Base-by-base conservation (phyloP, 2,888 invertebrate genomes). In the Fabriciana adippe region DNA sequence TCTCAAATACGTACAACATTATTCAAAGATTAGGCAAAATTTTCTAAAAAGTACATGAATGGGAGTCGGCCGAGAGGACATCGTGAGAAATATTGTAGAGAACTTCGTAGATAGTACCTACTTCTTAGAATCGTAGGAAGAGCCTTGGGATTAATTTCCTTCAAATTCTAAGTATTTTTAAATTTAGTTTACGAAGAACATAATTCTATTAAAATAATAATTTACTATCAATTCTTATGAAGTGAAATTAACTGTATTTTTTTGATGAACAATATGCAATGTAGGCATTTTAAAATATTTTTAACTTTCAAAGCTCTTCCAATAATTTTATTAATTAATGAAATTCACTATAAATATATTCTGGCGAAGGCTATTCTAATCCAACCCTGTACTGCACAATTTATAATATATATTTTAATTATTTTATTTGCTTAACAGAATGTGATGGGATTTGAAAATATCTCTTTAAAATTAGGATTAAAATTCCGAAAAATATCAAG, bases 1-100 rank as follows among this genome's bases (percentile, higher is more conserved):
- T 81, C 85, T 83, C 81, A 84, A 80, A 76, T 82, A 69, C 64
- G 61, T 71, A 89, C 80, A 84, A 84, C 81, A 80, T 86, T 88
- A 87, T 81, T 88, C 82, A 83, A 89, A 91, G 84, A 88, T 89
- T 91, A 90, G 86, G 86, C 90, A 85, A 88, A 90, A 88, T 88
- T 88, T 78, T 79, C 89, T 90, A 91, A 88, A 86, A 76, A 85
- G 84, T 90, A 90, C 81, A 83, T 75, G 61, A 62, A 65, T 67
- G 26, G 62, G 71, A 72, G 72, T 64, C 70, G 66, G 67, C 66
- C 55, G 72, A 72, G 72, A 66, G 60, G 65, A 68, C 70, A 72
- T 66, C 72, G 70, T 50, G 64, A 72, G 60, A 68, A 41, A 54
- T 41, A 26, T 61, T 41, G 47, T 51, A 59, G 50, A 59, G 48